Evolutionary conservation across 2,797 vertebrate species (phyloP).

Genomic region (Acanthornis magna): DNA sequence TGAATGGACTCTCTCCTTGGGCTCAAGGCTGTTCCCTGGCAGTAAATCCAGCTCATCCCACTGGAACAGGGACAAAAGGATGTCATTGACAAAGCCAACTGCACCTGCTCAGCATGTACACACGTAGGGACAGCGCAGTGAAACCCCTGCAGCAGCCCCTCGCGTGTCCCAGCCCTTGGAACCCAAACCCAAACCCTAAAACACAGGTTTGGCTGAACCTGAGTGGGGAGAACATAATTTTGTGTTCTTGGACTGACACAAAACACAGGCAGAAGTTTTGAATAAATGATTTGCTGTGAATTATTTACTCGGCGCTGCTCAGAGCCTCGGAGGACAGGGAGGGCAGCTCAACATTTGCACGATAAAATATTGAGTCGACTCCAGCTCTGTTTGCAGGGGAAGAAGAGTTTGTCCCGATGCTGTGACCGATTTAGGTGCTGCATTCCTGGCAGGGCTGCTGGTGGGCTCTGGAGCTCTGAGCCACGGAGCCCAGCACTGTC

Average conservation of each 20-base stretch:
- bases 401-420: background rate
- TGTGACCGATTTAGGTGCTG: background rate
- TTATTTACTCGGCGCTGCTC: background rate
- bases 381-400: background rate
- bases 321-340: background rate
- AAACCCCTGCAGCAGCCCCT: background rate
- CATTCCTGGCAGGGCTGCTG: background rate
- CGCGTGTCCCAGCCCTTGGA: background rate
- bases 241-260: slow-evolving; percentile 36
- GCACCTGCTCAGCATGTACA: background rate
- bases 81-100: background rate
- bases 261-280: slow-evolving; percentile 30
- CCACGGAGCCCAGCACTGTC: background rate
- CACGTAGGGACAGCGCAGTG: fast-evolving
- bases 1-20: background rate
- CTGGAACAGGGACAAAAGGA: background rate
- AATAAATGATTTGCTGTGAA: slow-evolving; percentile 56
- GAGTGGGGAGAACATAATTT: background rate
- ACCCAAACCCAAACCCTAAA: background rate
- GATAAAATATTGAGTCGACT: slow-evolving; percentile 19
- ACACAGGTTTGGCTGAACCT: background rate
- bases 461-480: background rate
- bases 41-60: background rate
- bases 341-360: slow-evolving; percentile 3
- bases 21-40: background rate